Evolutionary conservation across 2,113 vertebrate genomes (phyloP), one percentile per base, ranked within the genome.

Genomic region (Piprites chloris): DNA sequence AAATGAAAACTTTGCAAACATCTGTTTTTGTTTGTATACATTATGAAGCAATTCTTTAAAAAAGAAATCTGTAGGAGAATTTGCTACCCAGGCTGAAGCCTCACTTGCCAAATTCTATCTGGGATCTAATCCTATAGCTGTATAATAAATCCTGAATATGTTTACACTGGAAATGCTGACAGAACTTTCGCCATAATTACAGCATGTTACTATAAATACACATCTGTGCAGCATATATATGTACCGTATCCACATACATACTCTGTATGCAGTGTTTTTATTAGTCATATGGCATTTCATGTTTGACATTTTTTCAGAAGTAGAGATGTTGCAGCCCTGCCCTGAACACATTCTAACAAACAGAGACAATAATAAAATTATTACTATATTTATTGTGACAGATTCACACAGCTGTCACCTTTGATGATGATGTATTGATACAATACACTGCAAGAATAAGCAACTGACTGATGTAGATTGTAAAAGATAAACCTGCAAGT

Each of bases 131-230:
- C 75, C 61, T 81, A 69, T 82, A 78, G 68, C 42, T 87, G 24
- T 46, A 27, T 44, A 92, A 93, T 87, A 93, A 95, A 95, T 88
- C 78, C 75, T 85, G 63, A 88, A 96, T 85, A 95, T 88, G 81
- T 90, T 97, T 95, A 78, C 73, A 53, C n/a, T 91, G 74, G 85
- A 95, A 96, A 89, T 83, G 35, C 72, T 94, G 81, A 95, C 81
- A 93, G 88, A 93, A 79, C 71, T 92, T 94, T 88, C 1, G 0
- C 65, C 58, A 74, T 77, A 81, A 97, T 88, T 94, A 47, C 68
- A 90, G 20, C 42, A 74, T n/a, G 68, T 89, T 90, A 55, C 78
- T 94, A 75, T 84, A 93, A 95, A 96, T 92, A 82, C 63, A 85
- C 9, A 41, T 66, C 72, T 94, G 41, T 76, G 50, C 41, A 78